phyloP scores from a whole-genome alignment of 2,888 invertebrate genomes.

The Tipula unca region DNA sequence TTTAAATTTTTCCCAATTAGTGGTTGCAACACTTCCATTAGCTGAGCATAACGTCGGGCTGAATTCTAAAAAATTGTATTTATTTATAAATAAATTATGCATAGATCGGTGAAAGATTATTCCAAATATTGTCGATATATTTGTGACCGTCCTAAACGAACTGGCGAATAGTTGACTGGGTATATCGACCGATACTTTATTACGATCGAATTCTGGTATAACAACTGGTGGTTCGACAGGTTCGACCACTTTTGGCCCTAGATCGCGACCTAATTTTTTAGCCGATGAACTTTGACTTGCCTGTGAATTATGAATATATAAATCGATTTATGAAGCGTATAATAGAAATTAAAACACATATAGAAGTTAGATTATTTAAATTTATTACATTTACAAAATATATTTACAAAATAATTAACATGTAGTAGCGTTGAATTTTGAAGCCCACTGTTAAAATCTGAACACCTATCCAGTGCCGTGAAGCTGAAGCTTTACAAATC shows the following conservation, averaged over 20 bases:
- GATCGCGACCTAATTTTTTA: constrained; percentile 16
- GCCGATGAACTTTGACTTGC: no score
- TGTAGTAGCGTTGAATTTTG: not conserved
- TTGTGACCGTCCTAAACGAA: constrained; percentile 50
- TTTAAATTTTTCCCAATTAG: constrained; percentile 65
- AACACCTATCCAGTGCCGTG: no score
- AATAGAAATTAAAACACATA: not conserved
- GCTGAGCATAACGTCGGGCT: constrained; percentile 62
- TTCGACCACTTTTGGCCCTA: constrained; percentile 26
- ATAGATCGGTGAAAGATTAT: constrained; percentile 26
- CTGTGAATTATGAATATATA: constrained; percentile 26
- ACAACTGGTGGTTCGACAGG: constrained; percentile 37
- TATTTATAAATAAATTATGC: no score
- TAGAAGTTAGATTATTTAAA: not conserved
- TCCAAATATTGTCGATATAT: constrained; percentile 49
- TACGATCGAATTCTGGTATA: constrained; percentile 44
- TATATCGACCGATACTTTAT: constrained; percentile 49
- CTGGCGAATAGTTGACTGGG: constrained; percentile 50
- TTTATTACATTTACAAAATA: constrained; percentile 2
- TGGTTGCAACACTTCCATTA: constrained; percentile 66
- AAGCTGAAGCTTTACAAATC: no score
- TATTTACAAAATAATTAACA: not conserved
- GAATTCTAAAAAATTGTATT: constrained; percentile 58
- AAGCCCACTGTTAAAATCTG: no score
- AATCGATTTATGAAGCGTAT: not conserved